Conservation (phyloP, 2,113 vertebrate genomes). For the Brevimyrus niger region DNA sequence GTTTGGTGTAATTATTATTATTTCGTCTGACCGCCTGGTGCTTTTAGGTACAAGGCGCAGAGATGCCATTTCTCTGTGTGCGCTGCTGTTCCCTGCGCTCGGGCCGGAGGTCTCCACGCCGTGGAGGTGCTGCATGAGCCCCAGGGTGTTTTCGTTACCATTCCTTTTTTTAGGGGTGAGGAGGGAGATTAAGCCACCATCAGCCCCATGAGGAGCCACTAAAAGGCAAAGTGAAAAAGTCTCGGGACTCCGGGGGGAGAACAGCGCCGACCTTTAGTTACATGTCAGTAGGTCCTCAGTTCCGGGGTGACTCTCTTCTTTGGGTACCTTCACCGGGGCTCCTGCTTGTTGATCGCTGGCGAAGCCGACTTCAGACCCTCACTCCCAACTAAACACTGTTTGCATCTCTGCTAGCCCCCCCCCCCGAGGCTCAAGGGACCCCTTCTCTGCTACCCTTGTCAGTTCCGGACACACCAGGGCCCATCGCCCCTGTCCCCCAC, state of each 20-base stretch:
- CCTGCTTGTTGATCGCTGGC: background rate
- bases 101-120: background rate
- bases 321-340: background rate
- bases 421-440: background rate
- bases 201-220: background rate
- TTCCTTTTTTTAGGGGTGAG: background rate
- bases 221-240: background rate
- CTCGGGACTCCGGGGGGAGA: background rate
- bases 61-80: background rate
- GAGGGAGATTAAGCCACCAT: background rate
- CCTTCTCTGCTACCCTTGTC: slow-evolving; percentile 29
- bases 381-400: background rate
- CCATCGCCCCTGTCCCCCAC: slow-evolving; percentile 47
- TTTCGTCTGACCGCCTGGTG: background rate
- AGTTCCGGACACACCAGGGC: slow-evolving; percentile 54
- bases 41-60: background rate
- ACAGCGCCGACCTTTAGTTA: background rate
- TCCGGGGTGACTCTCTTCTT: background rate
- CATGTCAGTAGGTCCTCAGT: background rate
- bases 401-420: background rate
- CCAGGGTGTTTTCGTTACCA: background rate
- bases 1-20: slow-evolving; percentile 16
- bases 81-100: background rate
- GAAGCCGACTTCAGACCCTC: background rate
- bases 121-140: background rate